Conservation (phyloP, 2,113 vertebrate genomes). For the Muntiacus muntjak region DNA sequence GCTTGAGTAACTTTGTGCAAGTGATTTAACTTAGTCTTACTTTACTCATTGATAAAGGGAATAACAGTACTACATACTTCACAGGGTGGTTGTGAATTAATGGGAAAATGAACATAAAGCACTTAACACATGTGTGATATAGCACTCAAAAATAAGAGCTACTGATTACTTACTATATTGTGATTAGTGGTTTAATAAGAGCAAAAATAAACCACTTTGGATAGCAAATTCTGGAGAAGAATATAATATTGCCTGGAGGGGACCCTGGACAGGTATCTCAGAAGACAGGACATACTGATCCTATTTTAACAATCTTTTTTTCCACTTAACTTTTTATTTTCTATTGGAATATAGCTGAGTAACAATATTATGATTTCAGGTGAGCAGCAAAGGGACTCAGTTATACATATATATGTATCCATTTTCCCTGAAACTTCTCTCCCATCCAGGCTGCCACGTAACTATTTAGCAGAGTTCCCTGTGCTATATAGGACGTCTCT, state of each 20-base stretch:
- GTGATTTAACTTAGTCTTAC: not conserved
- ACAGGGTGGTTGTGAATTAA: not conserved
- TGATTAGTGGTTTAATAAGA: constrained; percentile 12
- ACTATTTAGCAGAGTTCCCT: not conserved
- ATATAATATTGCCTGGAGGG: not conserved
- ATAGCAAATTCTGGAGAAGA: not conserved
- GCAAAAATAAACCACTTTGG: constrained; percentile 7
- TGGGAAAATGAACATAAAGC: not conserved
- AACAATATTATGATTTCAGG: not conserved
- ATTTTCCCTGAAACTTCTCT: not conserved
- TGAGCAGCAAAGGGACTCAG: not conserved
- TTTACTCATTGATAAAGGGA: constrained; percentile 31
- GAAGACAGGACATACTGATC: not conserved
- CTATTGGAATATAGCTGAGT: not conserved
- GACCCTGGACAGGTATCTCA: not conserved
- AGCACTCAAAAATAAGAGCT: constrained; percentile 3
- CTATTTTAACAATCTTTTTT: not conserved
- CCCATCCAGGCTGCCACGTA: not conserved
- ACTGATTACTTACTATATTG: not conserved
- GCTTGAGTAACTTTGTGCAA: constrained; percentile 37
- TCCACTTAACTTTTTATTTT: not conserved
- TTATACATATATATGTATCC: not conserved
- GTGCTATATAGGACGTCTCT: not conserved
- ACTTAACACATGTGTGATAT: not conserved
- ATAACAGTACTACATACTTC: not conserved